Conservation (phyloP, 2,888 invertebrate genomes). For the Rotaria macrura region DNA sequence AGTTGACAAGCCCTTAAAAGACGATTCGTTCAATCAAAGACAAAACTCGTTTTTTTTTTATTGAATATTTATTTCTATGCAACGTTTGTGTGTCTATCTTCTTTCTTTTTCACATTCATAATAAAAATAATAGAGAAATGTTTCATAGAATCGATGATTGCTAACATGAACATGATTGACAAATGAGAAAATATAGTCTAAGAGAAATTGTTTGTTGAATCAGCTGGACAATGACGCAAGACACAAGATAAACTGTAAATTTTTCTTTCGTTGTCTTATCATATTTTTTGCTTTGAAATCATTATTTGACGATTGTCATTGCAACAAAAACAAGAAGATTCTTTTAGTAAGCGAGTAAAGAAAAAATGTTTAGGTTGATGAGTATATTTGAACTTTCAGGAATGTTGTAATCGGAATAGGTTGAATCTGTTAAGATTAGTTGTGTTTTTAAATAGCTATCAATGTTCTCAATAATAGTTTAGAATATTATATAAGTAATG, state of each 20-base stretch:
- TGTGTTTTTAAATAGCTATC: too few relatives aligned
- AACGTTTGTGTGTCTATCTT: neutral
- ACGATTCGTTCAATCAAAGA: neutral
- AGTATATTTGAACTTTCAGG: too few relatives aligned
- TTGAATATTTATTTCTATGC: neutral
- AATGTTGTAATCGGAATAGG: too few relatives aligned
- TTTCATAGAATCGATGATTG: neutral
- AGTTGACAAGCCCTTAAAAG: neutral
- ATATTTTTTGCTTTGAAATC: neutral
- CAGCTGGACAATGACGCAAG: neutral
- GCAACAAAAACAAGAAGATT: neutral
- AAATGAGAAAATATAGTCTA: neutral
- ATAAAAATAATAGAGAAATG: neutral
- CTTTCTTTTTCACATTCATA: neutral
- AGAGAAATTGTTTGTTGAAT: too few relatives aligned
- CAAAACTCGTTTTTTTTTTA: neutral
- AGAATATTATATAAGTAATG: too few relatives aligned
- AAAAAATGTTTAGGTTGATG: too few relatives aligned
- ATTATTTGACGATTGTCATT: neutral
- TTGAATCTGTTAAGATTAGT: too few relatives aligned
- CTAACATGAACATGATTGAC: neutral
- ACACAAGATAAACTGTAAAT: neutral
- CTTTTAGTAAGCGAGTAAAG: too few relatives aligned
- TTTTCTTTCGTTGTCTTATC: neutral
- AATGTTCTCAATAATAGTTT: too few relatives aligned